Evolutionary conservation across 2,113 vertebrate genomes (phyloP), one percentile per base, ranked within the genome.

Genomic region (Mirounga angustirostris): DNA sequence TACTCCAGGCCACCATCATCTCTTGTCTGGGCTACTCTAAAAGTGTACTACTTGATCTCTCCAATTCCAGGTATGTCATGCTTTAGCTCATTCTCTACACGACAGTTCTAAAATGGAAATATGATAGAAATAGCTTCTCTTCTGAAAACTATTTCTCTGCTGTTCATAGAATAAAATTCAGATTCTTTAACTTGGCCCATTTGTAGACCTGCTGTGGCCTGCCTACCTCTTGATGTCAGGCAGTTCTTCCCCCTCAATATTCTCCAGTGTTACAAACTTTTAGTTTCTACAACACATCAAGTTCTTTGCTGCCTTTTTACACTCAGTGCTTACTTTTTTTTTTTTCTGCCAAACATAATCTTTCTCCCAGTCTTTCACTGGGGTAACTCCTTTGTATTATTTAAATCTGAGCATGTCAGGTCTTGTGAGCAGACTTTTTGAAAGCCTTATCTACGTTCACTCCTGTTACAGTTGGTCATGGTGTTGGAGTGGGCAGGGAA

Each of bases 31-130:
- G 7, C 73, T 61, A 24, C 22, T 76, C 0, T 85, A 59, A 21
- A 30, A 56, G 6, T 71, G 52, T 50, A n/a, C 18, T 22, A 19
- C 28, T 50, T 69, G 5, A 43, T 61, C 8, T 65, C 24, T 87
- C 56, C 10, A 73, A 5, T 87, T 82, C 46, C 14, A 1, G 28
- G 5, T 36, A 15, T 61, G 22, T 52, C 30, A 28, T 16, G 2
- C 52, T 87, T 61, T 36, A 86, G 26, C 86, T 87, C 78, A 54
- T 87, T 94, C 52, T 85, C 24, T 80, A 13, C 4, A 43, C 12
- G 83, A 33, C 22, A 91, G 30, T 84, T 94, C 54, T 28, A 65
- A 87, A 94, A 88, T 83, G 46, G 24, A 96, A 73, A 73, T 73
- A 16, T 73, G 59, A 63, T 80, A 36, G 13, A 76, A 69, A 14